Evolutionary conservation across 2,888 invertebrate genomes (phyloP), one percentile per base, ranked within the genome.

Genomic region (Eupithecia subumbrata): DNA sequence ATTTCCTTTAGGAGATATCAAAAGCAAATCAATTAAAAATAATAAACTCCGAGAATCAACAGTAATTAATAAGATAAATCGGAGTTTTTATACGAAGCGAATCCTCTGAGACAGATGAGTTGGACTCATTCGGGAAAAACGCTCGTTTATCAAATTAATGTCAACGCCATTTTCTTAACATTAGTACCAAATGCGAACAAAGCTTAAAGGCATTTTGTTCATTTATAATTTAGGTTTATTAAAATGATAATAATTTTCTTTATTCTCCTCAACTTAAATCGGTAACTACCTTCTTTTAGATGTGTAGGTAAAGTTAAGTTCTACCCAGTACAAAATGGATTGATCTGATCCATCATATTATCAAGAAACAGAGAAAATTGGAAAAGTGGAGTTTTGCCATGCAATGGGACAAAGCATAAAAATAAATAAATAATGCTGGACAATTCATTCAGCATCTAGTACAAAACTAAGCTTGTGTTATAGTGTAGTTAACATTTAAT

Each of bases 61-160:
- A 56, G 56, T 75, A 79, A 78, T 79, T 76, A 75, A 78, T 77
- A 67, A 73, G 67, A 81, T 79, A 76, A 81, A 76, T 78, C 34
- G 72, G 40, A 66, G 66, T 71, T 77, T 78, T 78, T 76, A 25
- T 30, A 69, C 69, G 45, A 68, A 73, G 22, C 30, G 69, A 69
- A 63, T 68, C 60, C 25, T 43, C n/a, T 14, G 63, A 45, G 69
- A 69, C 30, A 14, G 69, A 69, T 73, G 68, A 68, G 60, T 45
- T 43, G 56, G 34, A 60, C 25, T 56, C 45, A 40, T 40, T 64
- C 56, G 48, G 60, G 66, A 67, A 74, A 63, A 69, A 69, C 68
- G n/a, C 60, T 68, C 68, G 40, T 72, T 72, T 67, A 52, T 72
- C 72, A 67, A 67, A 67, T 72, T 67, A 72, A 68, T 68, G 43